These are phyloP conservation scores for Pardosa pseudoannulata DNA, from an alignment of 2,888 invertebrate species.

Conservation along the genomic window DNA sequence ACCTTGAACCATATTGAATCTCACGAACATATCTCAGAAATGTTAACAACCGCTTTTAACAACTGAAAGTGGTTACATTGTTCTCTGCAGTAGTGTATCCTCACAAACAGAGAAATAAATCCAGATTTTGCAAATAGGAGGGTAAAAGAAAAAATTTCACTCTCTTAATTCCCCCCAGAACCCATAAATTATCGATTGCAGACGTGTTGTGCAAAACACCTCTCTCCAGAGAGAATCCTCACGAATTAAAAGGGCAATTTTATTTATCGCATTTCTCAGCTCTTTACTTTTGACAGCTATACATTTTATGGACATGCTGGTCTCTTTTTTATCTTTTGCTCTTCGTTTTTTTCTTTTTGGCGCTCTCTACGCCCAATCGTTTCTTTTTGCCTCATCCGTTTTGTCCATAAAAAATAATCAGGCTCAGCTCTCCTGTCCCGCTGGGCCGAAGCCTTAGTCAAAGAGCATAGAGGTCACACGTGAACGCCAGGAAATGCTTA, in stretches of 20 bases:
- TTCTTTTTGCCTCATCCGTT: neutral
- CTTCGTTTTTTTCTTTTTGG: too few species aligned
- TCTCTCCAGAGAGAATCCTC: neutral
- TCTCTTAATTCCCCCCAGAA: neutral
- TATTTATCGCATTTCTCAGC: neutral
- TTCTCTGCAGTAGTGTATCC: too few species aligned
- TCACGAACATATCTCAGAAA: too few species aligned
- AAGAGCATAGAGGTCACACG: neutral
- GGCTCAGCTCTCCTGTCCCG: neutral
- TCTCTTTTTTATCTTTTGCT: neutral
- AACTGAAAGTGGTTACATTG: too few species aligned
- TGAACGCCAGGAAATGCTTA: too few species aligned
- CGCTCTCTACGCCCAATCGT: neutral
- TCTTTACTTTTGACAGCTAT: conserved; percentile 1
- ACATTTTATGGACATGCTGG: neutral
- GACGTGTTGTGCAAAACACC: neutral
- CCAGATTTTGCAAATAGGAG: too few species aligned
- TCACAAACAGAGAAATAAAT: too few species aligned
- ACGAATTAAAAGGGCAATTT: neutral
- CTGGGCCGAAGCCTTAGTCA: neutral
- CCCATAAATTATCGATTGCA: neutral
- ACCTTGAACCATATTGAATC: too few species aligned
- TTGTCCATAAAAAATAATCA: neutral
- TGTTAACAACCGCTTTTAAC: too few species aligned
- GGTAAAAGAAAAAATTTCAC: neutral